These are phyloP conservation scores for Cheirogaleus major DNA, from an alignment of 2,797 vertebrate genomes.

Conservation along the genomic window DNA sequence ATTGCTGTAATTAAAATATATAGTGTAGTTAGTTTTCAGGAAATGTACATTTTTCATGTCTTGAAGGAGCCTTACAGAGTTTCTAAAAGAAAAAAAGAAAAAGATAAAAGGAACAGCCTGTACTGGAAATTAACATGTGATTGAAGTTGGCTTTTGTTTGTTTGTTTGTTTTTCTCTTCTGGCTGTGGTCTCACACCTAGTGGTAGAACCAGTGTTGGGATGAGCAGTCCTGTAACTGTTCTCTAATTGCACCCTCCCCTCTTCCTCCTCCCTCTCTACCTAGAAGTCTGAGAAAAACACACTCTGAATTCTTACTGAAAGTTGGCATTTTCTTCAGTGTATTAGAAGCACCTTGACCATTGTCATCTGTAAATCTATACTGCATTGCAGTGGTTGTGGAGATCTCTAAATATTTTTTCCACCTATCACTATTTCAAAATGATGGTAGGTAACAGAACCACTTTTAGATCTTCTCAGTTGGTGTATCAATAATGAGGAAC, in stretches of 20 bases:
- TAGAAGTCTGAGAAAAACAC: background rate
- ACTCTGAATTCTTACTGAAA: background rate
- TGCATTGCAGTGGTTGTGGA: background rate
- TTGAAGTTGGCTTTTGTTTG: background rate
- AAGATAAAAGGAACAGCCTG: background rate
- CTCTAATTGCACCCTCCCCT: background rate
- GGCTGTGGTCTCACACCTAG: background rate
- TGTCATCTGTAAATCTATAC: background rate
- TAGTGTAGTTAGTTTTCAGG: slow-evolving; percentile 6
- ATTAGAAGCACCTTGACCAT: background rate
- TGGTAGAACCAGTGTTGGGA: background rate
- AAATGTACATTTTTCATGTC: slow-evolving; percentile 47
- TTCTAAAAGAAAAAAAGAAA: background rate
- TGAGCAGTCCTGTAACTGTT: background rate
- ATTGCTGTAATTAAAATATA: slow-evolving; percentile 60
- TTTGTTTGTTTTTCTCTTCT: background rate
- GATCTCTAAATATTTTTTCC: background rate
- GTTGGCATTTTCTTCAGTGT: slow-evolving; percentile 6
- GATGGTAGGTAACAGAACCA: background rate
- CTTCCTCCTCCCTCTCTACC: background rate
- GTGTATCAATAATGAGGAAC: background rate
- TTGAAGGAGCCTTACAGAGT: slow-evolving; percentile 45
- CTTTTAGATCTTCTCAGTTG: background rate
- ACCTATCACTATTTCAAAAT: background rate
- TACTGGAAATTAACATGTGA: background rate